These are phyloP conservation scores for Dermochelys coriacea DNA, from an alignment of 2,797 vertebrate species.

Conservation along the genomic window DNA sequence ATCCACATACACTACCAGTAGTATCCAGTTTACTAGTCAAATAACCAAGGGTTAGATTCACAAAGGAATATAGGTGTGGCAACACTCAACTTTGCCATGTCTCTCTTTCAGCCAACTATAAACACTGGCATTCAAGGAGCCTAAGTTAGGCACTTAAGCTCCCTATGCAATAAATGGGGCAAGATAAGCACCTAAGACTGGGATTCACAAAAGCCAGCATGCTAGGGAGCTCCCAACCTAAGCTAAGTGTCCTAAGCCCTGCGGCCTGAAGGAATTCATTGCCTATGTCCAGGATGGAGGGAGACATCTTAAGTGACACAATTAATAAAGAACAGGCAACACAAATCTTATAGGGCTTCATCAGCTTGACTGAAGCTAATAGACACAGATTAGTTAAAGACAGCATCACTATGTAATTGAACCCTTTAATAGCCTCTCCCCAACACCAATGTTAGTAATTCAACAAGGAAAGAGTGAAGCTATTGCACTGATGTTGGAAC, in stretches of 20 bases:
- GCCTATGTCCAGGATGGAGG: background rate
- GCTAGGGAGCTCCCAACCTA: background rate
- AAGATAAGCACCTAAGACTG: background rate
- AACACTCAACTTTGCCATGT: background rate
- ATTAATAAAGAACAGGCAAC: background rate
- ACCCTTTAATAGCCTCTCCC: background rate
- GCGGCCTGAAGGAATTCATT: background rate
- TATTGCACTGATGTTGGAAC: background rate
- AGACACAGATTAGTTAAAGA: background rate
- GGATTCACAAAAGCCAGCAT: background rate
- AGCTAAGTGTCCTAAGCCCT: background rate
- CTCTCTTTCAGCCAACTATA: background rate
- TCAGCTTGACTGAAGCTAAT: background rate
- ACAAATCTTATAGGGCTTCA: background rate
- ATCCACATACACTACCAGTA: background rate
- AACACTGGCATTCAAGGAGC: background rate
- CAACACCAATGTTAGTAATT: background rate
- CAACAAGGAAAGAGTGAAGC: background rate
- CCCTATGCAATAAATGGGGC: background rate
- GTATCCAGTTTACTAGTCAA: background rate
- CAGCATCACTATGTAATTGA: background rate
- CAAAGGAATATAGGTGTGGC: background rate
- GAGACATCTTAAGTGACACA: background rate
- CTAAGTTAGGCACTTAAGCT: background rate
- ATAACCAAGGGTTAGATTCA: background rate